Evolutionary conservation across 2,113 vertebrate species (phyloP).

Genomic region (Heptranchias perlo): DNA sequence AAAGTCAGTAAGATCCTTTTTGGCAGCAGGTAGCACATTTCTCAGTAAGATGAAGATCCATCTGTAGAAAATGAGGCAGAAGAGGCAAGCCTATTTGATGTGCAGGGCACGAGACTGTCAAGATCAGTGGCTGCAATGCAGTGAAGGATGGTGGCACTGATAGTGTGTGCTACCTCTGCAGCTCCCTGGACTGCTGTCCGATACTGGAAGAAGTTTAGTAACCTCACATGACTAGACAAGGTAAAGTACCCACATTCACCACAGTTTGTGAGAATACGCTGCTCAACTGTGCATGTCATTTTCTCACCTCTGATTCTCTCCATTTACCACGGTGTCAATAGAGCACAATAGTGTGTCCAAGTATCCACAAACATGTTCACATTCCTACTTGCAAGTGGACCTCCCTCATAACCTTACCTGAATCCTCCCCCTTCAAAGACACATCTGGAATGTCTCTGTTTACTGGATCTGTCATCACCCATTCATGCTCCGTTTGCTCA

Average conservation of each 20-base stretch:
- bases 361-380: conserved; percentile 10
- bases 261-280: not conserved
- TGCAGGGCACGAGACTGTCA: not conserved
- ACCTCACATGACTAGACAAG: not conserved
- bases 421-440: not conserved
- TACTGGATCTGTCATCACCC: not conserved
- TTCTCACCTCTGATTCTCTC: not conserved
- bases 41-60: too few relatives aligned
- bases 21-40: not conserved
- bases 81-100: not conserved
- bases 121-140: not conserved
- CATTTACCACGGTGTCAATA: not conserved
- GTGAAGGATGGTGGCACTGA: not conserved
- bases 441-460: not conserved
- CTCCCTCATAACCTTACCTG: not conserved
- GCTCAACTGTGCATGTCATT: not conserved
- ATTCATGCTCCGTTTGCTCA: not conserved
- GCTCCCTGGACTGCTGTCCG: not conserved
- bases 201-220: not conserved
- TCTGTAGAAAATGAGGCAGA: not conserved
- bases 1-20: too few relatives aligned
- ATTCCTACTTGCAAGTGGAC: not conserved
- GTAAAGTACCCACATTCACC: not conserved
- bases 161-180: not conserved
- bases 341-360: not conserved